Conservation (phyloP, 2,888 invertebrate genomes). For the Phyllotreta striolata region DNA sequence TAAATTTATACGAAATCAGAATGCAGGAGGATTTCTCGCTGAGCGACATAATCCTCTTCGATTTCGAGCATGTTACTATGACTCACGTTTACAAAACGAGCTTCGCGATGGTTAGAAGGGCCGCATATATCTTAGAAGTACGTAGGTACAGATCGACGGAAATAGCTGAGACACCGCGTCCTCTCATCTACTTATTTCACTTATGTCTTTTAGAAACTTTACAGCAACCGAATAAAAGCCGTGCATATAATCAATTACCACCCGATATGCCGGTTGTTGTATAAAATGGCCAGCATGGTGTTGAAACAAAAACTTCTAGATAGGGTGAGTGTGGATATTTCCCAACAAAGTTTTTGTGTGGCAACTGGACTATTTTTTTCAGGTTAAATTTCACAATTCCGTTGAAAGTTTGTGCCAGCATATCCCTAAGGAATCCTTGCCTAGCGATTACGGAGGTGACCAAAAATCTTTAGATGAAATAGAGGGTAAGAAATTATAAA, state of each 20-base stretch:
- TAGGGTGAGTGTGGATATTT: constrained; percentile 11
- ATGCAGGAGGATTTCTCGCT: constrained; percentile 15
- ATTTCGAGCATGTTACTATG: constrained; percentile 12
- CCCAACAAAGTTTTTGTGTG: neutral
- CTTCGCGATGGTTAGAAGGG: constrained; percentile 1
- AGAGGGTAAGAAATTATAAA: constrained; percentile 58
- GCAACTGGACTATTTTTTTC: constrained; percentile 7
- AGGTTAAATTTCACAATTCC: constrained; percentile 38
- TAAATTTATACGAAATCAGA: constrained; percentile 20
- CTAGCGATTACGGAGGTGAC: constrained; percentile 44
- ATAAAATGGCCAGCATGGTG: constrained; percentile 8
- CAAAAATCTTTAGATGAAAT: constrained; percentile 65
- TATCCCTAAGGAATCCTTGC: constrained; percentile 37
- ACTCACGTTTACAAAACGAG: constrained; percentile 17
- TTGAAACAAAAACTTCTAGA: constrained; percentile 8
- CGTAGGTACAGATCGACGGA: neutral
- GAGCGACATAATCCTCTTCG: constrained; percentile 11
- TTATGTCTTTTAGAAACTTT: constrained; percentile 17
- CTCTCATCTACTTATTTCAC: neutral
- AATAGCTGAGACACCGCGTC: neutral
- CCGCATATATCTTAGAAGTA: constrained; percentile 18
- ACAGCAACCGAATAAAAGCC: constrained; percentile 7
- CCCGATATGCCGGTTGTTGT: constrained; percentile 8
- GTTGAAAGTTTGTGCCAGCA: constrained; percentile 28
- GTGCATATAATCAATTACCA: constrained; percentile 18